Conservation (phyloP, 2,113 vertebrate genomes). For the Laticauda laticaudata region DNA sequence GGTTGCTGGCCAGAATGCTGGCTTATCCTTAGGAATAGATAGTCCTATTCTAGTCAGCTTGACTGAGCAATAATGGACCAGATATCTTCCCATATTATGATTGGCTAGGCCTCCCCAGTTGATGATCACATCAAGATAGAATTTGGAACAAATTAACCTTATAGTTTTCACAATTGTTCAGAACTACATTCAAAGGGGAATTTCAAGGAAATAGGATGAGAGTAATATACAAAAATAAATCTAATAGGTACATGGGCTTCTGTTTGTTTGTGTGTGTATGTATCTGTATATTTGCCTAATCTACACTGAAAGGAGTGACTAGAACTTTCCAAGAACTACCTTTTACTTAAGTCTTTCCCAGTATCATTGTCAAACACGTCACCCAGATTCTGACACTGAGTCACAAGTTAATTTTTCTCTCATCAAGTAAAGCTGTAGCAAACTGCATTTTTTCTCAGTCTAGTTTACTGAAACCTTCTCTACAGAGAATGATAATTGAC, state of each 20-base stretch:
- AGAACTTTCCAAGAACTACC: not conserved
- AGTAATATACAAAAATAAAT: not conserved
- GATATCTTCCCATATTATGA: not conserved
- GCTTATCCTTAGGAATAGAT: not conserved
- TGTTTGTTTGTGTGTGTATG: not conserved
- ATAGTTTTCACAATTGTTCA: not conserved
- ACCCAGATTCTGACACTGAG: constrained; percentile 12
- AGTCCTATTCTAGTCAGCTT: not conserved
- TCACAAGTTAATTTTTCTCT: constrained; percentile 32
- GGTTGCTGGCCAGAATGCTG: not conserved
- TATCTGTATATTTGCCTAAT: not conserved
- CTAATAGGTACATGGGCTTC: not conserved
- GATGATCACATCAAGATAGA: not conserved
- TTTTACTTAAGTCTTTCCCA: not conserved
- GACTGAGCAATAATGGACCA: not conserved
- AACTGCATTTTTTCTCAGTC: not conserved
- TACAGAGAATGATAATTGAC: not conserved
- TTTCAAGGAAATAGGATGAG: not conserved
- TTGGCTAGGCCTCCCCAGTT: not conserved
- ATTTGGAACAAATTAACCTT: not conserved
- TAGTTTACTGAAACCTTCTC: not conserved
- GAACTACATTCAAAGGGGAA: not conserved
- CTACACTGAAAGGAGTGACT: not conserved
- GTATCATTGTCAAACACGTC: not conserved
- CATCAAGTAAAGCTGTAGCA: not conserved